Percentiles rank a stretch among this genome's conserved stretches.
Evolutionary conservation across 2,113 vertebrate species (phyloP).

Genomic region (Oncorhynchus nerka): DNA sequence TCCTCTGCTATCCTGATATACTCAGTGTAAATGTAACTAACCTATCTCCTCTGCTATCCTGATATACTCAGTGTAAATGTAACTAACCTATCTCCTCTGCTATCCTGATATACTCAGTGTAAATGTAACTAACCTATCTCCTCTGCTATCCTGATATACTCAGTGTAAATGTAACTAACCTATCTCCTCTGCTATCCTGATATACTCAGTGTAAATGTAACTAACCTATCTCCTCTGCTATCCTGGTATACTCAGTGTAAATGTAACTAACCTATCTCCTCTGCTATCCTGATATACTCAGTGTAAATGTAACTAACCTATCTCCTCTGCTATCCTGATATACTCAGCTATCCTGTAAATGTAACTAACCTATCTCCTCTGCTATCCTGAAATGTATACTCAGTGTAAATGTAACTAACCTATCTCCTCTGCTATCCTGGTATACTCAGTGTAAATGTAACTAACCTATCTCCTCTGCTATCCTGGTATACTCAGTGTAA

Average conservation of each 20-base stretch:
- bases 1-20: constrained; percentile 90
- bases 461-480: constrained; percentile 96
- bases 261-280: constrained; percentile 87
- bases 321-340: constrained; percentile 93
- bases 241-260: constrained; percentile 76
- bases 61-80: neutral
- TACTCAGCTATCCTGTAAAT: neutral
- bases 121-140: constrained; percentile 84
- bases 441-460: constrained; percentile 30
- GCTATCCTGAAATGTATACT: constrained; percentile 84
- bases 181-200: constrained; percentile 96
- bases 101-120: constrained; percentile 73
- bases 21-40: constrained; percentile 40
- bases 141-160: constrained; percentile 85
- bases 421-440: constrained; percentile 98
- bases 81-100: constrained; percentile 94
- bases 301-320: constrained; percentile 73
- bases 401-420: constrained; percentile 65
- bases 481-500: constrained; percentile 76
- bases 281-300: constrained; percentile 82
- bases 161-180: constrained; percentile 65
- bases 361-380: constrained; percentile 89
- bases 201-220: neutral
- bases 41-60: constrained; percentile 99
- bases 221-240: constrained; percentile 96